Base-by-base conservation (phyloP, 2,888 invertebrate genomes). In the Eristalinus aeneus region DNA sequence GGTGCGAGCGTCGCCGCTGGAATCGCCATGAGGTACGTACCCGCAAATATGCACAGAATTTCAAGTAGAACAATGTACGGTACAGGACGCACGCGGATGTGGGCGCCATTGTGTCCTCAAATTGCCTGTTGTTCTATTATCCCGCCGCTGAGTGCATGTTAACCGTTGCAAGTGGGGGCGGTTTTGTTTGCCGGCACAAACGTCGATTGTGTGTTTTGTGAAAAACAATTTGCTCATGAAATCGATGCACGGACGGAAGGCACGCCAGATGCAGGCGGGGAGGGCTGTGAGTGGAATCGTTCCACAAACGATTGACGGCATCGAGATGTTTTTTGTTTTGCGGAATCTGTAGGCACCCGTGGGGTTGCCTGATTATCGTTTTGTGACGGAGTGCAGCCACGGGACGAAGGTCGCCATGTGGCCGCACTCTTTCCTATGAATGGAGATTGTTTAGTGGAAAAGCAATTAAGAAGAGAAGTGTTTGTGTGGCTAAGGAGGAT, bases 1-100 rank as follows among this genome's bases (percentile, higher is more conserved):
- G 90, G 88, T 1, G 92, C 90, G 11, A 92, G 91, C 88, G 90
- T 93, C 36, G 90, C 92, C 27, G 90, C 91, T n/a, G 92, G 92
- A 67, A 90, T 93, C 32, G 91, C 91, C 74, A 88, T 92, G 69
- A 90, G 92, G 93, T 93, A 87, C 91, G 91, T 90, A 46, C 16
- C n/a, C 16, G 6, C 46, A 46, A 46, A 8, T 16, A 1, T 46
- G 46, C 46, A 46, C 46, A 8, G 46, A 46, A 8, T 8, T 46
- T 6, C 12, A 12, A 46, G 8, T 16, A 16, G 46, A 46, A 16
- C 46, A 46, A 46, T 46, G 46, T 6, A 27, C 46, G n/a, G n/a
- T n/a, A 16, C 6, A 16, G n/a, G 3, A 16, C n/a, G 5, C 2
- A 16, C n/a, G 46, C 1, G 46, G 16, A 16, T 16, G 16, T 5